A percentile compares a stretch with the other conserved stretches of the same genome.
Conservation (phyloP, 1,140 invertebrate species). For the Drosophila tristis region DNA sequence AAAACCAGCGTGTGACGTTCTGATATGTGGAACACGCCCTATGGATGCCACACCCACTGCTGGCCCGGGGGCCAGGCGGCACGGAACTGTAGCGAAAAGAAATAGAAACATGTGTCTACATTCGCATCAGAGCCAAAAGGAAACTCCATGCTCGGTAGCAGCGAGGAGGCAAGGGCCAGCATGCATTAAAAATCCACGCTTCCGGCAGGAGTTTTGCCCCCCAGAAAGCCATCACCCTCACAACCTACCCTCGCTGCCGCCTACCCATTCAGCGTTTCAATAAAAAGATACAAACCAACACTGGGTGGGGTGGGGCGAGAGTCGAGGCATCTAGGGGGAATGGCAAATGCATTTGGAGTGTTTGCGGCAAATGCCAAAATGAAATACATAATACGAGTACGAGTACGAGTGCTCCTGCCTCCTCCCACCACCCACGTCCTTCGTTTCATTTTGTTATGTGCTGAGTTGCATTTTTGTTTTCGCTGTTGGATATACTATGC, state of each 20-base stretch:
- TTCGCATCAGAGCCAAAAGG: conserved; percentile 65
- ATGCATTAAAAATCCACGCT: conserved; percentile 80
- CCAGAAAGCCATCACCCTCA: conserved; percentile 7
- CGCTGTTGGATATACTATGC: conserved; percentile 10
- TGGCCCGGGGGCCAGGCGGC: conserved; percentile 6
- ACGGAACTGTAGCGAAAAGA: conserved; percentile 32
- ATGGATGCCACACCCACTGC: conserved; percentile 19
- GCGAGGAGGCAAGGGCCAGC: conserved; percentile 29
- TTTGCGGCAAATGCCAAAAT: conserved; percentile 79
- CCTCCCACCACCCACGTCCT: too few species aligned
- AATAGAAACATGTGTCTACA: conserved; percentile 74
- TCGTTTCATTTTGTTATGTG: conserved; percentile 64
- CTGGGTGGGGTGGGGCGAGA: conserved; percentile 12
- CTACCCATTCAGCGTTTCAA: conserved; percentile 22
- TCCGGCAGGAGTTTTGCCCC: conserved; percentile 49
- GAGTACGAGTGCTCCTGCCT: too few species aligned
- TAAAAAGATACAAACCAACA: conserved; percentile 43
- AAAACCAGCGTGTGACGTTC: conserved; percentile 32
- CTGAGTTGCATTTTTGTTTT: conserved; percentile 71
- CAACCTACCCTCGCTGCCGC: not conserved
- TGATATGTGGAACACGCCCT: conserved; percentile 60
- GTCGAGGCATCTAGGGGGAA: conserved; percentile 46
- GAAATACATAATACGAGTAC: conserved; percentile 76
- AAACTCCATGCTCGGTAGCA: conserved; percentile 29
- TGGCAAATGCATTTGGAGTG: conserved; percentile 80